Evolutionary conservation across 2,888 invertebrate genomes (phyloP), one percentile per base, ranked within the genome.

Genomic region (Microplitis deprimator): DNA sequence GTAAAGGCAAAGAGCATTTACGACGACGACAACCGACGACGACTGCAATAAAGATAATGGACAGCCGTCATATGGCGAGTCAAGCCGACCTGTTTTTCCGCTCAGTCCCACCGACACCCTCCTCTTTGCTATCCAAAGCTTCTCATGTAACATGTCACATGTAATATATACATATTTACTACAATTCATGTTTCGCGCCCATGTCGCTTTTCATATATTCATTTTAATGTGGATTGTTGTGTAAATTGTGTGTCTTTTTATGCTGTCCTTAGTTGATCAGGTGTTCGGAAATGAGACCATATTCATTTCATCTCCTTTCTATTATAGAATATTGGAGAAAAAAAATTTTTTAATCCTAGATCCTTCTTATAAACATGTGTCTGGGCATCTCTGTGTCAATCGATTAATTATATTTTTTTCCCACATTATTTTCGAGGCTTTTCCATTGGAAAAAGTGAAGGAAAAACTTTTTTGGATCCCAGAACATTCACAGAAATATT

Each of bases 41-140:
- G 40, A 20, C 39, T 39, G 72, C 64, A 64, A 72, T 72, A 72
- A 41, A 72, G 64, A 72, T 72, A 72, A 72, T 72, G 64, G 62
- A 41, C 64, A 61, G 8, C 61, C 61, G 64, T 72, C 64, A 64
- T 72, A n/a, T 13, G 39, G 16, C 10, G n/a, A 13, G 59, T 60
- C 20, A 38, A 64, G 39, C 40, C 68, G 74, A 74, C 74, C 68
- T 68, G 74, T 68, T 74, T 68, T 74, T 39, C 73, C n/a, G n/a
- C 17, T 62, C 70, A 60, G 40, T 17, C 59, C 70, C 65, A 40
- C 13, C 13, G 29, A 29, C 29, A 60, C 64, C 5, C 70, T 64
- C 75, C 64, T 65, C 38, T 29, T 39, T 8, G 69, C 59, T 17
- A 40, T 16, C 6, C 13, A 60, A 68, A 59, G 74, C 61, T 39